phyloP scores from a whole-genome alignment of 2,888 invertebrate species.

The Drosophila mayaguana region DNA sequence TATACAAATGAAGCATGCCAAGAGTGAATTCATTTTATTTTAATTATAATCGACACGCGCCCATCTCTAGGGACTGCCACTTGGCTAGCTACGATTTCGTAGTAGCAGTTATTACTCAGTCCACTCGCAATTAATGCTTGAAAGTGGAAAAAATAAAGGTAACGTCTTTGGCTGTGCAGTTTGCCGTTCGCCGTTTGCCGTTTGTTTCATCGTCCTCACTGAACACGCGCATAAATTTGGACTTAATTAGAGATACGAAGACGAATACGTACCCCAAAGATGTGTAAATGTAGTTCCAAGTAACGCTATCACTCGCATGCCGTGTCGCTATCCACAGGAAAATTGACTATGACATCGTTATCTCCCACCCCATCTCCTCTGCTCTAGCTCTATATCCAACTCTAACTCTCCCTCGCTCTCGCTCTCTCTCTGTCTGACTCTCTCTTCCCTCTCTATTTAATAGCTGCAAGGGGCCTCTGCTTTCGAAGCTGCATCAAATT shows the following conservation, averaged over 20 bases:
- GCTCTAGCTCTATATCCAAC: neutral
- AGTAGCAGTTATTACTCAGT: constrained; percentile 71
- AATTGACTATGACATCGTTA: constrained; percentile 49
- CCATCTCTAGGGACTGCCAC: constrained; percentile 27
- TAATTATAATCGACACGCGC: constrained; percentile 8
- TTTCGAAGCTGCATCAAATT: neutral
- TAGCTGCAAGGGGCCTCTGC: neutral
- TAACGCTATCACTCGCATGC: constrained; percentile 58
- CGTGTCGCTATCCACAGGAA: constrained; percentile 47
- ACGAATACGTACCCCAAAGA: constrained; percentile 22
- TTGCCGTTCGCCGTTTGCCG: constrained; percentile 62
- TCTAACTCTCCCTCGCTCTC: neutral
- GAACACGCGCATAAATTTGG: constrained; percentile 83
- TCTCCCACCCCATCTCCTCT: constrained; percentile 9
- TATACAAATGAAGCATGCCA: neutral
- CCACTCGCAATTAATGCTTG: constrained; percentile 55
- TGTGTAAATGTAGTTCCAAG: constrained; percentile 30
- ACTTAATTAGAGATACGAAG: constrained; percentile 76
- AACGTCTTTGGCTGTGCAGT: constrained; percentile 62
- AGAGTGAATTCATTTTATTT: neutral
- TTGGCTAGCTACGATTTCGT: constrained; percentile 55
- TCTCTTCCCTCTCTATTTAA: neutral
- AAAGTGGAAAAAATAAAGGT: constrained; percentile 51
- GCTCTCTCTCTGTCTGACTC: neutral
- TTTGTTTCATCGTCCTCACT: constrained; percentile 81